These are phyloP conservation scores for Bubo scandiacus DNA, from an alignment of 2,113 vertebrate genomes.

Conservation along the genomic window DNA sequence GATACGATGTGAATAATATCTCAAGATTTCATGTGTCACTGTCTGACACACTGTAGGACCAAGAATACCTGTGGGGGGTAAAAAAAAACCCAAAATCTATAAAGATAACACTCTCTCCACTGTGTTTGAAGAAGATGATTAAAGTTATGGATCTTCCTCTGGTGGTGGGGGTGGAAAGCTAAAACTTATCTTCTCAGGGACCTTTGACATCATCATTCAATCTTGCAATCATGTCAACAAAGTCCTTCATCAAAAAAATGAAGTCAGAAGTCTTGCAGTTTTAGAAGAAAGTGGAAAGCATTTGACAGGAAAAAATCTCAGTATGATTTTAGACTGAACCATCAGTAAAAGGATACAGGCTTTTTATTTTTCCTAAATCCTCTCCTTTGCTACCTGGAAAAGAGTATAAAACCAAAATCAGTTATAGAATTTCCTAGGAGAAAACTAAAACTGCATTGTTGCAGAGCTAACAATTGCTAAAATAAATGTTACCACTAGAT, in stretches of 20 bases:
- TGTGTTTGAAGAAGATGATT: background rate
- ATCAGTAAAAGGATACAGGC: background rate
- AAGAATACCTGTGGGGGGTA: background rate
- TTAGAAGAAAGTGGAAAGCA: background rate
- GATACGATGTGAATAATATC: background rate
- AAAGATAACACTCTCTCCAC: background rate
- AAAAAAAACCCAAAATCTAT: too few relatives aligned
- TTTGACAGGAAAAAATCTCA: background rate
- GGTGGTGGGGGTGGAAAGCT: background rate
- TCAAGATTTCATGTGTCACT: background rate
- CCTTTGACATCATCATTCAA: background rate
- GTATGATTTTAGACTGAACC: background rate
- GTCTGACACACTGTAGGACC: background rate
- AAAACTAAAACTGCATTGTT: background rate
- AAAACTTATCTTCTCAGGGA: background rate
- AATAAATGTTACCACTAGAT: background rate
- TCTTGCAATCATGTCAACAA: background rate
- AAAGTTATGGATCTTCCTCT: background rate
- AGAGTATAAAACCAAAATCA: background rate
- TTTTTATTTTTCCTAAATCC: background rate
- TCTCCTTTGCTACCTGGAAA: background rate
- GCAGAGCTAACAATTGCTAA: background rate
- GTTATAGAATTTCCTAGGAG: background rate
- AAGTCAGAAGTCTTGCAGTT: background rate
- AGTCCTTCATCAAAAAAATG: background rate